Conservation (phyloP, 2,888 invertebrate genomes). For the Heliconius charithonia region DNA sequence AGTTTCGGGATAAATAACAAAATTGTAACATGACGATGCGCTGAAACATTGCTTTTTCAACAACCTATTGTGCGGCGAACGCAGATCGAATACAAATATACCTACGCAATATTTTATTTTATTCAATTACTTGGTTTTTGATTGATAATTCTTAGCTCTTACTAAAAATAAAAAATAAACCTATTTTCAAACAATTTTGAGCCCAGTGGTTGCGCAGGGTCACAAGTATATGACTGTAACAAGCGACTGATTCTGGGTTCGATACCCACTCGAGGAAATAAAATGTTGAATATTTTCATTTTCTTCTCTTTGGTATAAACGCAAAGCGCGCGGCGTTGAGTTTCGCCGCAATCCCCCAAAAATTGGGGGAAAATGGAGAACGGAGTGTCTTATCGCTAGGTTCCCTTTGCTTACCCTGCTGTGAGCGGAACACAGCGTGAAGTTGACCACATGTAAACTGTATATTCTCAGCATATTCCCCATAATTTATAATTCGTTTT, state of each 20-base stretch:
- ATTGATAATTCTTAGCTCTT: neutral
- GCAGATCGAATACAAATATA: constrained; percentile 19
- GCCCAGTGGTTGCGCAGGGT: accelerated
- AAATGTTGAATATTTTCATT: no score
- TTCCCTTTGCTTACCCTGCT: no score
- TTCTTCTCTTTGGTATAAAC: no score
- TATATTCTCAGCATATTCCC: no score
- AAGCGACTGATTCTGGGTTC: neutral
- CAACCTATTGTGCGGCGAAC: constrained; percentile 12
- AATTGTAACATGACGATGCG: constrained; percentile 26
- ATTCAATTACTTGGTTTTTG: neutral
- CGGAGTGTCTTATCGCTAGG: neutral
- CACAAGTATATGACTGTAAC: neutral
- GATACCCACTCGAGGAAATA: neutral
- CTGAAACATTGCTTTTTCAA: constrained; percentile 24
- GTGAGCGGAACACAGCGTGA: no score
- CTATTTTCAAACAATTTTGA: neutral
- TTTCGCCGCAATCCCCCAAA: neutral
- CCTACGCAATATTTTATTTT: neutral
- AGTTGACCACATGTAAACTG: no score
- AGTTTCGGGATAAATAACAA: constrained; percentile 32
- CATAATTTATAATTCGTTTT: no score
- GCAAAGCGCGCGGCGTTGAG: no score
- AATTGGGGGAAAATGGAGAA: neutral
- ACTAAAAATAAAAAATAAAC: neutral